These are phyloP conservation scores for Gallinago paraguaiae DNA, from an alignment of 2,113 vertebrate species.

Conservation along the genomic window DNA sequence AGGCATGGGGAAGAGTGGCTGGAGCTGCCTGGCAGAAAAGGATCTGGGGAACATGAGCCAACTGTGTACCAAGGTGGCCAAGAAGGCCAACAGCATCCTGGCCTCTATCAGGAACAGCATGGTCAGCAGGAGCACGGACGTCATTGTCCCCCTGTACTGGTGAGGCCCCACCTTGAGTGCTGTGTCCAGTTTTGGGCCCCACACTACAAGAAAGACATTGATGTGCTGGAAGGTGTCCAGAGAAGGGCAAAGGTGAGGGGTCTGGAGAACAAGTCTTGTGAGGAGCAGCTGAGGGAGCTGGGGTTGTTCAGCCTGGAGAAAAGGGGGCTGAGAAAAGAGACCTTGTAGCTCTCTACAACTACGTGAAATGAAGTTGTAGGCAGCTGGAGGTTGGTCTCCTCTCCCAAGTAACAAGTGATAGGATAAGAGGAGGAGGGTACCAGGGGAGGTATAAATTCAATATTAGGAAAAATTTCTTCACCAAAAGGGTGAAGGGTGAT, in stretches of 20 bases:
- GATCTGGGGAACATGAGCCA: not conserved
- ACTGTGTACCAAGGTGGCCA: not conserved
- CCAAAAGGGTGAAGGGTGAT: not conserved
- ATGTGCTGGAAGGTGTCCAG: not conserved
- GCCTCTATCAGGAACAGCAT: not conserved
- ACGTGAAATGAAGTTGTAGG: not conserved
- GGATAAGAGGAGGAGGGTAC: not conserved
- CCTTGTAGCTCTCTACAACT: not conserved
- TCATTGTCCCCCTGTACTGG: not conserved
- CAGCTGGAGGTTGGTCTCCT: not conserved
- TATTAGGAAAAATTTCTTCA: not conserved
- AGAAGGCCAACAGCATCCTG: not conserved
- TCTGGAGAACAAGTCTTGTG: not conserved
- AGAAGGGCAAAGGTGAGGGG: not conserved
- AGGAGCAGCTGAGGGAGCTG: not conserved
- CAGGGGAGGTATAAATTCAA: not conserved
- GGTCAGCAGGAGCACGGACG: not conserved
- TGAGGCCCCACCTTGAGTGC: not conserved
- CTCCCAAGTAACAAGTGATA: not conserved
- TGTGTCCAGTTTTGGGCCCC: not conserved
- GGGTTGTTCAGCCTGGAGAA: not conserved
- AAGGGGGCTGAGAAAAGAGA: not conserved
- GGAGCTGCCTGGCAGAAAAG: not conserved
- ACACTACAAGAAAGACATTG: not conserved
- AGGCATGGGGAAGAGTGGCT: not conserved